Percentiles rank a stretch among this genome's conserved stretches.
phyloP scores from a whole-genome alignment of 2,797 vertebrate genomes.

The Sebastes oblongus region DNA sequence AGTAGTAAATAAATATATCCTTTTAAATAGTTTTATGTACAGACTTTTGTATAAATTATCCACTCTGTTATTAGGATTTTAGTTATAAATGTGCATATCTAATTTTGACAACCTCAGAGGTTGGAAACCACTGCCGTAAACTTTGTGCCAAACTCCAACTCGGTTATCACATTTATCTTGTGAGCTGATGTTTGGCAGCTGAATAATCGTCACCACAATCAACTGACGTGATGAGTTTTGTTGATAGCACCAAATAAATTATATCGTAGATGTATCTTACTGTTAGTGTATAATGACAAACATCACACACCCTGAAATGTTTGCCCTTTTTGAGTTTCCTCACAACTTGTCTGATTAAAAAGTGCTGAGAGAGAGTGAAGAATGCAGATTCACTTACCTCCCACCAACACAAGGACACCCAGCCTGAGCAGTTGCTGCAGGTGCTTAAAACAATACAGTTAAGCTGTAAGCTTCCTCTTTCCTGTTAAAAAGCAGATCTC shows the following conservation, averaged over 20 bases:
- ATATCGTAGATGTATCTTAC: not conserved
- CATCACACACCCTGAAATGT: not conserved
- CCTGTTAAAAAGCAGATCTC: slow-evolving; percentile 64
- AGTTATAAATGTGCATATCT: no score
- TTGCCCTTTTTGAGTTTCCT: slow-evolving; percentile 7
- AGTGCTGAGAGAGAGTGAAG: not conserved
- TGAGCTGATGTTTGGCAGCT: not conserved
- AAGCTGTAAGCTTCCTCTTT: slow-evolving; percentile 49
- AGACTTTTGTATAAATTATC: no score
- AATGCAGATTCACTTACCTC: slow-evolving; percentile 1
- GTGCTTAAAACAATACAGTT: slow-evolving; percentile 47
- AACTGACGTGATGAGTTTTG: not conserved
- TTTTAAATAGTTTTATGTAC: no score
- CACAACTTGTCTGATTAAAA: slow-evolving; percentile 20
- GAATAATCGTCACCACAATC: not conserved
- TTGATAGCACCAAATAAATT: not conserved
- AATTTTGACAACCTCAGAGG: no score
- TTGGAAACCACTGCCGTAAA: not conserved
- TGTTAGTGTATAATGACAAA: not conserved
- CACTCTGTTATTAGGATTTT: no score
- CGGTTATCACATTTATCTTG: not conserved
- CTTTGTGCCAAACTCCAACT: not conserved
- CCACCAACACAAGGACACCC: slow-evolving; percentile 16
- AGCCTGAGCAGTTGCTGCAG: slow-evolving; percentile 31
- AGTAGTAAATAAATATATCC: no score